These are phyloP conservation scores for Sycon ciliatum DNA, from an alignment of 37 sponge, comb jelly and placozoan genomes.

Conservation along the genomic window DNA sequence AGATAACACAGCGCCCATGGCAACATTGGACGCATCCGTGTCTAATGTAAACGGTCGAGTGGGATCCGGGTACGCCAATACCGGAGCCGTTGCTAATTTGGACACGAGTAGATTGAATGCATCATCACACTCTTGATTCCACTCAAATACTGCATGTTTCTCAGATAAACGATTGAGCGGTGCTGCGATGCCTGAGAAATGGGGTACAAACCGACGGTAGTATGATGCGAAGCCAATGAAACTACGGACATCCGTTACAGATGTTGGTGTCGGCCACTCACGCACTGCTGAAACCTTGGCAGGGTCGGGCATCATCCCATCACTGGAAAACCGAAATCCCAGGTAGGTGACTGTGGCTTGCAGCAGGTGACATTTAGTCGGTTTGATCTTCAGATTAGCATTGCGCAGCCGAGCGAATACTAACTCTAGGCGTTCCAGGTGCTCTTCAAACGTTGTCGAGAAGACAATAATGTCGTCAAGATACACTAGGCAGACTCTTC, in stretches of 20 bases:
- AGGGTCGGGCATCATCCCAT: slow-evolving; percentile 14
- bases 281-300: slow-evolving; percentile 12
- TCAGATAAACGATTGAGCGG: slow-evolving; percentile 21
- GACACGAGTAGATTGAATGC: slow-evolving; percentile 33
- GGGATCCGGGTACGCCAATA: slow-evolving; percentile 30
- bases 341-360: background rate
- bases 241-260: slow-evolving; percentile 2
- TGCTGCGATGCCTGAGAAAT: slow-evolving; percentile 17
- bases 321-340: slow-evolving; percentile 22
- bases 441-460: background rate
- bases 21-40: slow-evolving; percentile 41
- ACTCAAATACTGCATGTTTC: slow-evolving; percentile 20
- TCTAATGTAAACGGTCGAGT: slow-evolving; percentile 29
- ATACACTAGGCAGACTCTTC: background rate
- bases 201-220: slow-evolving; percentile 24
- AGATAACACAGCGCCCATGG: slow-evolving; percentile 41
- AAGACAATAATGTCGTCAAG: background rate
- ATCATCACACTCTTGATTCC: slow-evolving; percentile 23
- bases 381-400: slow-evolving; percentile 1
- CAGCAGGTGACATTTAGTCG: background rate
- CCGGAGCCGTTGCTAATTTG: slow-evolving; percentile 20
- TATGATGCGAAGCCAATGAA: slow-evolving; percentile 26
- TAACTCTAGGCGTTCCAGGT: background rate
- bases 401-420: background rate
- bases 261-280: slow-evolving; percentile 20